Evolutionary conservation across 2,797 vertebrate species (phyloP).

Genomic region (Myotis findleyi): DNA sequence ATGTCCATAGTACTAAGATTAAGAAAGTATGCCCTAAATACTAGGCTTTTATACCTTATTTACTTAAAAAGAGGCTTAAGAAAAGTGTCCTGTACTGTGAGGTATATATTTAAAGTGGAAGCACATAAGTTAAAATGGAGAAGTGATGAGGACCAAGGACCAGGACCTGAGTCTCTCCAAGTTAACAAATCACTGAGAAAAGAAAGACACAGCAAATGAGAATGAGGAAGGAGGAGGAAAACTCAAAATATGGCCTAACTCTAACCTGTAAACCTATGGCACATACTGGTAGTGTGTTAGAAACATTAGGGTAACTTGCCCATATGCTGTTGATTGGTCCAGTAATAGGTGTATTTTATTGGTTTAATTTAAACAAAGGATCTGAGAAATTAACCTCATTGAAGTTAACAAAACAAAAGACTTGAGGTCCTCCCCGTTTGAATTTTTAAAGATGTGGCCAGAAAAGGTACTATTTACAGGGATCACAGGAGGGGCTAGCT

Average conservation of each 20-base stretch:
- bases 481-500: not conserved
- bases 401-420: not conserved
- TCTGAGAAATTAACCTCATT: not conserved
- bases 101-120: not conserved
- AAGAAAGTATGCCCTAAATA: not conserved
- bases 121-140: not conserved
- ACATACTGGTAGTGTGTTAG: not conserved
- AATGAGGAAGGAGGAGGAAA: not conserved
- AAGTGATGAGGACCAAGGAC: not conserved
- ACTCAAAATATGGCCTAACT: not conserved
- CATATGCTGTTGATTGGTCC: not conserved
- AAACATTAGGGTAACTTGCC: not conserved
- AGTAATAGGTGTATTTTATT: not conserved
- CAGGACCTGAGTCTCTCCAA: not conserved
- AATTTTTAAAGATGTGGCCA: not conserved
- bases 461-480: not conserved
- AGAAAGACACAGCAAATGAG: not conserved
- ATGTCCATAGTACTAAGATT: too few species aligned
- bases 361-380: not conserved
- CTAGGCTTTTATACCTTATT: not conserved
- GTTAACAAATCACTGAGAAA: not conserved
- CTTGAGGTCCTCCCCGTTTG: not conserved
- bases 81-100: not conserved
- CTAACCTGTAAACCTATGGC: not conserved
- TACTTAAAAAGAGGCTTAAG: not conserved